phyloP scores from a whole-genome alignment of 2,113 vertebrate species.

The Pristiophorus japonicus region DNA sequence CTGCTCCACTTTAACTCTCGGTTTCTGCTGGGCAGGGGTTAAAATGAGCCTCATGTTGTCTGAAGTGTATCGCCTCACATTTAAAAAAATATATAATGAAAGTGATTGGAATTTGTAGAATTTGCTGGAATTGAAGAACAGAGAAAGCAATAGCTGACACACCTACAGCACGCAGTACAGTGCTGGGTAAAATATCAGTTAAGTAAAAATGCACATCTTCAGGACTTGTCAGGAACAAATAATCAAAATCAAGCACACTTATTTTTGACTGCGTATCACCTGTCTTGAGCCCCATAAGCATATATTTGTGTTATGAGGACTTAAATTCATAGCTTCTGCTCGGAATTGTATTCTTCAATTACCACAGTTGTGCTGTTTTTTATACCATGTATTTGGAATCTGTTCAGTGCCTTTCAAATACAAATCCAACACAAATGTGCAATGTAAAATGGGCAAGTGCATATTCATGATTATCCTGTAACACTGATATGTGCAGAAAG shows the following conservation, averaged over 20 bases:
- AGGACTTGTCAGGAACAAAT: background rate
- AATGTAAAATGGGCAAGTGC: background rate
- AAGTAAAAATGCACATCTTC: background rate
- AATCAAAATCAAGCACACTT: background rate
- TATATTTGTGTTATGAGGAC: background rate
- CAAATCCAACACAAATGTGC: background rate
- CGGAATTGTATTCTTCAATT: background rate
- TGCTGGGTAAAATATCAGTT: background rate
- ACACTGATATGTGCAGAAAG: background rate
- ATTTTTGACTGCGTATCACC: background rate
- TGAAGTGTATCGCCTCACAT: background rate
- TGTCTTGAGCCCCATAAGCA: background rate
- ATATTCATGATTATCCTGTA: background rate
- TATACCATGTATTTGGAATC: background rate
- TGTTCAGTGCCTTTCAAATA: background rate
- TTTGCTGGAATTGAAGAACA: background rate
- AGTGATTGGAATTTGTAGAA: background rate
- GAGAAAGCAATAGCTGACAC: background rate
- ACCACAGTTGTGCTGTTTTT: background rate
- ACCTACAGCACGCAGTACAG: background rate
- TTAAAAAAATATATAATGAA: background rate
- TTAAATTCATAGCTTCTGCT: background rate
- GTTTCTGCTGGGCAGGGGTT: background rate
- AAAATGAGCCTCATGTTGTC: background rate
- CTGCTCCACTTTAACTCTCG: background rate